phyloP scores from a whole-genome alignment of 2,888 invertebrate species.

The Gymnoscelis rufifasciata region DNA sequence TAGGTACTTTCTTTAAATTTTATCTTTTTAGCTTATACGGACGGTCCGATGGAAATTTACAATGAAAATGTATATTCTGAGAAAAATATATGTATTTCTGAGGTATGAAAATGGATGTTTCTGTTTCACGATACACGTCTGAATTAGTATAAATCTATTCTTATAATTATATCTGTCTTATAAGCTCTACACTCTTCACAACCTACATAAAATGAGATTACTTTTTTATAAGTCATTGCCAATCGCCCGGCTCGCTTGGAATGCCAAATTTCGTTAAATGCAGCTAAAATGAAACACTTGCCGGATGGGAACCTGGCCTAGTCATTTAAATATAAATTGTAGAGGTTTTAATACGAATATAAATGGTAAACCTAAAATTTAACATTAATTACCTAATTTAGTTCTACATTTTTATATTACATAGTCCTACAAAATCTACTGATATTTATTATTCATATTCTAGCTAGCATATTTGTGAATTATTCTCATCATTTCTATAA shows the following conservation, averaged over 20 bases:
- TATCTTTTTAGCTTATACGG: conserved; percentile 26
- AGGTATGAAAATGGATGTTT: conserved; percentile 53
- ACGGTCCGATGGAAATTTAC: conserved; percentile 38
- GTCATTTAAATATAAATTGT: too few species aligned
- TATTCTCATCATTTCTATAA: conserved; percentile 22
- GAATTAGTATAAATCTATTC: background rate
- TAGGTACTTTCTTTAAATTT: background rate
- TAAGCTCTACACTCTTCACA: conserved; percentile 44
- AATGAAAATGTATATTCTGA: conserved; percentile 19
- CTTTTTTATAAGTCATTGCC: conserved; percentile 51
- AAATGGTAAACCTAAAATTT: too few species aligned
- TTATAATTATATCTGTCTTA: conserved; percentile 13
- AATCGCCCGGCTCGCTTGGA: conserved; percentile 58
- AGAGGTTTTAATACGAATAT: too few species aligned
- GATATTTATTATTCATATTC: background rate
- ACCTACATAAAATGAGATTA: conserved; percentile 67
- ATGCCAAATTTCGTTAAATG: conserved; percentile 50
- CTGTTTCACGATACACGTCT: conserved; percentile 16
- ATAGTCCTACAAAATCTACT: conserved; percentile 2
- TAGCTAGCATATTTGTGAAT: conserved; percentile 18
- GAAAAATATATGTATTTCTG: conserved; percentile 56
- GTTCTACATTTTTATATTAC: background rate
- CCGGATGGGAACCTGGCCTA: too few species aligned
- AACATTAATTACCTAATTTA: background rate
- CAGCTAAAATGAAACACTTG: conserved; percentile 21